These are phyloP conservation scores for Tolmerus cingulatus DNA, from an alignment of 2,888 invertebrate species.

Conservation along the genomic window DNA sequence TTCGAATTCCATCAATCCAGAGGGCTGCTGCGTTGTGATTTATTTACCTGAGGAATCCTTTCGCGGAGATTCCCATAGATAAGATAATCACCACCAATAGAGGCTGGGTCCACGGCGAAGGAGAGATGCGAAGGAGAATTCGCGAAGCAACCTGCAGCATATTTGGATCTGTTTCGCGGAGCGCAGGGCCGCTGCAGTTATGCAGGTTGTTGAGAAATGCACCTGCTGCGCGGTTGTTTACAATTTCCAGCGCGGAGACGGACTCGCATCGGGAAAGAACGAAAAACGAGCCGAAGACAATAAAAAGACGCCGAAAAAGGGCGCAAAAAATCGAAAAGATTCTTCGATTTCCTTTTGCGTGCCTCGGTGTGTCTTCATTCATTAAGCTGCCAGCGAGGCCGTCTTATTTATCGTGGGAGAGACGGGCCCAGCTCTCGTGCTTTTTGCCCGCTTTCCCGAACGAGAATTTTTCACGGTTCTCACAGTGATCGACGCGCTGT, in stretches of 20 bases:
- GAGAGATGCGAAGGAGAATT: constrained; percentile 25
- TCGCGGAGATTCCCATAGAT: constrained; percentile 39
- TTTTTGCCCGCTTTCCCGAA: constrained; percentile 43
- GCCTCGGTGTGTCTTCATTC: constrained; percentile 36
- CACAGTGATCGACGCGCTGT: constrained; percentile 42
- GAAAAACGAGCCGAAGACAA: constrained; percentile 2
- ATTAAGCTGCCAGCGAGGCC: constrained; percentile 40
- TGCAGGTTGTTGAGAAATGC: constrained; percentile 44
- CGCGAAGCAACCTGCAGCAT: constrained; percentile 39
- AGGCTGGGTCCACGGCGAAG: not conserved
- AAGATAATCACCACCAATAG: constrained; percentile 43
- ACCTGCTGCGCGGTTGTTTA: constrained; percentile 50
- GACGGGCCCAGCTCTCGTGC: not conserved
- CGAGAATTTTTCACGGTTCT: constrained; percentile 47
- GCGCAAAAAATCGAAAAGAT: constrained; percentile 1
- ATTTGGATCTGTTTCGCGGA: constrained; percentile 35
- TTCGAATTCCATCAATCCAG: constrained; percentile 8
- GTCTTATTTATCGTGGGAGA: constrained; percentile 48
- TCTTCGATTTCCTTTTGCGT: constrained; percentile 40
- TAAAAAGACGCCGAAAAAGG: constrained; percentile 6
- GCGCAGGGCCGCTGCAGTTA: not conserved
- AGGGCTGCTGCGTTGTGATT: constrained; percentile 17
- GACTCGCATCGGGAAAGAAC: not conserved
- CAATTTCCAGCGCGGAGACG: constrained; percentile 41
- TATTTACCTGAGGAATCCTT: constrained; percentile 39